Percentiles rank a stretch among this genome's conserved stretches.
phyloP scores from a whole-genome alignment of 1,140 invertebrate genomes.

The Anastrepha ludens region DNA sequence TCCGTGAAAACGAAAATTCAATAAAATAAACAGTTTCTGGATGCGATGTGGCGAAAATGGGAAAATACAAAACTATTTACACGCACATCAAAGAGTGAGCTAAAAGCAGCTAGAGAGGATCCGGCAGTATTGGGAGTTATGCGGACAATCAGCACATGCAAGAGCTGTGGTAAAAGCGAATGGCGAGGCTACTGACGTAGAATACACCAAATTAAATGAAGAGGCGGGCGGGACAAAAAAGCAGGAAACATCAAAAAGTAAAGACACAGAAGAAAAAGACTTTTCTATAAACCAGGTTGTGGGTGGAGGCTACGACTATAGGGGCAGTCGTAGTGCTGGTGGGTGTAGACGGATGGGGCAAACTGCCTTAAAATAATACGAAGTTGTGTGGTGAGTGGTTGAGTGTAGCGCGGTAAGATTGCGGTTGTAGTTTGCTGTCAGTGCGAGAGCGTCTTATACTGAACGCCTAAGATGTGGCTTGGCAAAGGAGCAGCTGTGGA shows the following conservation, averaged over 20 bases:
- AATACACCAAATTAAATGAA: neutral
- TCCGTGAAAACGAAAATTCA: neutral
- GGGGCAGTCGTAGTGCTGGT: too few species aligned
- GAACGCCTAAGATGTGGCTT: neutral
- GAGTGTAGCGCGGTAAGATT: neutral
- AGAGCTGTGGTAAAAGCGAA: neutral
- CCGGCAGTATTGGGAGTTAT: neutral
- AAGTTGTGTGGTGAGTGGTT: neutral
- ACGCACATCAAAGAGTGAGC: neutral
- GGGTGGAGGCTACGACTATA: neutral
- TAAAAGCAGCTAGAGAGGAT: neutral
- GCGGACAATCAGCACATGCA: neutral
- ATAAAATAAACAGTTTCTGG: constrained; percentile 38
- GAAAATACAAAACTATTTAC: constrained; percentile 29
- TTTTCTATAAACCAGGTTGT: neutral
- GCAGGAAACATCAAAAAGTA: neutral
- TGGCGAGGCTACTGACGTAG: constrained; percentile 1
- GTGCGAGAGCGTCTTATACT: neutral
- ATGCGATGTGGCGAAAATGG: constrained; percentile 7
- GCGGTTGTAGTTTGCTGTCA: neutral
- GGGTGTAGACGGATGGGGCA: neutral
- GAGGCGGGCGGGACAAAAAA: neutral
- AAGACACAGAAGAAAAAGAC: neutral
- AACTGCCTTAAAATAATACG: neutral
- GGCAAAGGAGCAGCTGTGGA: neutral